Percentiles rank a stretch among this genome's conserved stretches.
Evolutionary conservation across 2,113 vertebrate genomes (phyloP).

Genomic region (Delphinus delphis): DNA sequence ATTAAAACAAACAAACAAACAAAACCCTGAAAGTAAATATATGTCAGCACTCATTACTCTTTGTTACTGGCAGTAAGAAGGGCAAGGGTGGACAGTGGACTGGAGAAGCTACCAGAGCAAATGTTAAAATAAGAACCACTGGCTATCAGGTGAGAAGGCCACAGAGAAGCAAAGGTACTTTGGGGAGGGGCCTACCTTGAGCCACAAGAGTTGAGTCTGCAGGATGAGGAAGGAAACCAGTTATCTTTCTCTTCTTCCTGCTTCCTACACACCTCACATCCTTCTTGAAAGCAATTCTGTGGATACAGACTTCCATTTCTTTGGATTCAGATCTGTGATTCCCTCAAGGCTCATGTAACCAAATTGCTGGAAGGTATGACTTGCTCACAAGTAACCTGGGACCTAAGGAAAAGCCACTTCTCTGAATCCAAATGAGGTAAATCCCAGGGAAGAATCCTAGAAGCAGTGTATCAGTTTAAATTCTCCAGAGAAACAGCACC

Average conservation of each 20-base stretch:
- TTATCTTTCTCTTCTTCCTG: neutral
- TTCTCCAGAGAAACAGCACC: neutral
- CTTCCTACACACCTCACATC: rapidly evolving
- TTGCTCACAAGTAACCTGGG: neutral
- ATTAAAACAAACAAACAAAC: neutral
- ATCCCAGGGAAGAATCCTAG: neutral
- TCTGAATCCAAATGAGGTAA: neutral
- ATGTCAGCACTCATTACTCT: neutral
- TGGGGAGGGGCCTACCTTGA: neutral
- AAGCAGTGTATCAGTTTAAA: neutral
- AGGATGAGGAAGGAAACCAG: neutral
- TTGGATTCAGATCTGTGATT: neutral
- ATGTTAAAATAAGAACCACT: neutral
- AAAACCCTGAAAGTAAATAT: neutral
- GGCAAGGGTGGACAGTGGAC: neutral
- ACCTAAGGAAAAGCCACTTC: neutral
- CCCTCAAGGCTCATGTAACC: neutral
- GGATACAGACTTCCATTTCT: neutral
- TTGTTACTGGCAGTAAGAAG: neutral
- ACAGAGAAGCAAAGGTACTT: neutral
- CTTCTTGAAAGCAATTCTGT: neutral
- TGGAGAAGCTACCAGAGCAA: neutral
- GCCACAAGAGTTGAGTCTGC: neutral
- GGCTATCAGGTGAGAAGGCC: neutral
- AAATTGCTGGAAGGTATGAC: neutral